Evolutionary conservation across 2,888 invertebrate genomes (phyloP), one percentile per base, ranked within the genome.

Genomic region (Cynaeus angustus): DNA sequence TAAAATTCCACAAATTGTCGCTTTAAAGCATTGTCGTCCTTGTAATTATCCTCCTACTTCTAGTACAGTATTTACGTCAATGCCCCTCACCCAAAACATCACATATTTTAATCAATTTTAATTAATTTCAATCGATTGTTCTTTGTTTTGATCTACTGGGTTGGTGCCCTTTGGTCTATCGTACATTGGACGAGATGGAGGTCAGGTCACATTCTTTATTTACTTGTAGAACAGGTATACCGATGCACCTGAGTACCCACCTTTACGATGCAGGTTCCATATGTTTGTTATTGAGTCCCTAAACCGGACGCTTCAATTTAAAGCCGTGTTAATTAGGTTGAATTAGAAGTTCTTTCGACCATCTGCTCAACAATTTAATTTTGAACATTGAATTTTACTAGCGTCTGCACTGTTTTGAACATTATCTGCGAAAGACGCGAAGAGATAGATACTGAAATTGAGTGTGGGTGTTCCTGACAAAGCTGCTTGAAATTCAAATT

Each of bases 271-370:
- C 33, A 30, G 26, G 28, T 50, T 28, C 46, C 46, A 46, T 46
- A 46, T 37, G 53, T 61, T 28, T 26, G 53, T 52, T 43, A 52
- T 64, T 41, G 26, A 26, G 8, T 21, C 6, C 14, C 41, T 3
- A 9, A 53, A 45, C 53, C 65, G 65, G 65, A 65, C 30, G 65
- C 16, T 14, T 8, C 53, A 65, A 53, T 65, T 65, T 65, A 65
- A 64, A 64, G 50, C 45, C 45, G 53, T 53, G 65, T 65, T 65
- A 65, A 65, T 65, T 65, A 30, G 65, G 53, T 65, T 65, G 53
- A 65, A 53, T 65, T 41, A 45, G 28, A 41, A 65, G 8, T 30
- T 41, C 65, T 45, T 53, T 12, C 16, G 12, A 43, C 28, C 65
- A 65, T 65, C 65, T 65, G 65, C 30, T 65, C 48, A 65, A 65